Base-by-base conservation (phyloP, 2,888 invertebrate species). In the Caenorhabditis doughertyi region DNA sequence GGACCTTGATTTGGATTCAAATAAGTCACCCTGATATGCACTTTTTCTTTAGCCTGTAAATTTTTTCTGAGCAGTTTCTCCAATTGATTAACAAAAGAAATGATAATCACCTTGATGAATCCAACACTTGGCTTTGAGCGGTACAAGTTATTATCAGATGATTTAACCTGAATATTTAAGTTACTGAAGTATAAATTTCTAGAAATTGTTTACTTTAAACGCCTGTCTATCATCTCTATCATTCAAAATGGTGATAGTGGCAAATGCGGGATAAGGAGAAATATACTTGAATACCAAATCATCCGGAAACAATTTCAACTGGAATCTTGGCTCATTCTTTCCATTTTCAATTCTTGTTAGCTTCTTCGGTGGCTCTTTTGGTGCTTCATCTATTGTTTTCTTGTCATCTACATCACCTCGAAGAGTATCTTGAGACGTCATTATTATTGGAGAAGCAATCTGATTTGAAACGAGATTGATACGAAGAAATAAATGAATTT, bases 71-170 rank as follows among this genome's bases (percentile, higher is more conserved):
- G n/a, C n/a, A 44, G 9, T 32, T 32, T 32, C 32, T 32, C 32
- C 9, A 42, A 42, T 42, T 11, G 13, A 13, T 42, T 13, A 3
- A 3, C 42, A 42, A 13, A 13, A 42, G 13, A 42, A 42, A 11
- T 13, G 13, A 47, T 18, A 51, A 1, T 7, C n/a, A 65, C 65
- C 39, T 39, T 65, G 13, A 65, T 65, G 23, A 65, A 65, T 23
- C 65, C 65, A 21, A 65, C 65, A 35, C 65, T 65, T 49, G 65
- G 65, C n/a, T 65, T 65, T 39, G 65, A 21, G 8, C 51, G 51
- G 21, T 51, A 65, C 32, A 29, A 21, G 3, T 18, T 51, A 23
- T 65, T 65, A 27, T 65, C 65, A 39, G 32, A 23, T 1, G 49
- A 35, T 39, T 65, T 65, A 16, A 65, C 51, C 65, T 65, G n/a